Conservation (phyloP, 2,888 invertebrate species). For the Hetaerina titia region DNA sequence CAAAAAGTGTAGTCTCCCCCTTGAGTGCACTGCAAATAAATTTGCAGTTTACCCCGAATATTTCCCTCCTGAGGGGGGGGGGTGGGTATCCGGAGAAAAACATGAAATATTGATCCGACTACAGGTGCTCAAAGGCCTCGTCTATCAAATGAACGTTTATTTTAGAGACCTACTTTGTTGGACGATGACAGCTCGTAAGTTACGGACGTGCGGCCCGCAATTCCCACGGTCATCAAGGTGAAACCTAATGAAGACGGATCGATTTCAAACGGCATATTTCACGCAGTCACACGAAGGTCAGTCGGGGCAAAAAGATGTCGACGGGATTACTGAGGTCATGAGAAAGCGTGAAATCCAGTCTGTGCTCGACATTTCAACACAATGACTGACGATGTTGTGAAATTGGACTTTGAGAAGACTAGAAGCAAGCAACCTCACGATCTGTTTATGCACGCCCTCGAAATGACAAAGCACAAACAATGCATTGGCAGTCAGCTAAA, state of each 20-base stretch:
- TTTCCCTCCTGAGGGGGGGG: background rate
- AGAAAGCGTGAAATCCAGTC: background rate
- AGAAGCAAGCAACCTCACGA: background rate
- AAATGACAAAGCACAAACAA: no score
- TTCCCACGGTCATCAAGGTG: constrained; percentile 35
- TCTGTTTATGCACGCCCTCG: background rate
- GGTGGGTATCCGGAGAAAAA: background rate
- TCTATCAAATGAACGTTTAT: background rate
- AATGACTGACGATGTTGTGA: background rate
- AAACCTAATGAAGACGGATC: constrained; percentile 30
- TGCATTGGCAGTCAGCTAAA: no score
- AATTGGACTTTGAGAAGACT: background rate
- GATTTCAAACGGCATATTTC: constrained; percentile 31
- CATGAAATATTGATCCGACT: background rate
- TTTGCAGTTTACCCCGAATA: no score
- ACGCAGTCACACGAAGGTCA: background rate
- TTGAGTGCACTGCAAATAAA: background rate
- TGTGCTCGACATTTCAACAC: background rate
- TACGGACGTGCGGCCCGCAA: background rate
- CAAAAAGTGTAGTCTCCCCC: background rate
- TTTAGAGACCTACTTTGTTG: background rate
- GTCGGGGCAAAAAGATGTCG: background rate
- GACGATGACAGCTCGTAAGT: background rate
- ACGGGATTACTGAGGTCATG: constrained; percentile 5
- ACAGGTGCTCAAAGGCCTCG: background rate